Evolutionary conservation across 2,888 invertebrate genomes (phyloP), one percentile per base, ranked within the genome.

Genomic region (Ennomos quercinarius): DNA sequence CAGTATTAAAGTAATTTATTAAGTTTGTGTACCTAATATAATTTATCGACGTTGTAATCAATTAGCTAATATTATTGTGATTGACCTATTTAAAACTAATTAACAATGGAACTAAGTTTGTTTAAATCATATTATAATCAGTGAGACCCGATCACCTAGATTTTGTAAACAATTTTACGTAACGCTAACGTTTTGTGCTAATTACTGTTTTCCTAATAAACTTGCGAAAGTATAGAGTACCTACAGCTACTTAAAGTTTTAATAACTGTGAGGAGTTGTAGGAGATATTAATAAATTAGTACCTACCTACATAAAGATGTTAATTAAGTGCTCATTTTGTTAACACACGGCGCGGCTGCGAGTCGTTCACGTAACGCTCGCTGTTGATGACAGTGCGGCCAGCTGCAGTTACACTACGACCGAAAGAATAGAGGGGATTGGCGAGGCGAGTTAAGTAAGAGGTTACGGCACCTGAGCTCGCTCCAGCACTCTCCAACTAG

Each of bases 401-500:
- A 45, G 36, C 36, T 41, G 48, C 50, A 43, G 46, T 62, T 66
- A 67, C 64, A 70, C 70, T 62, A 66, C 69, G 38, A 67, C 70
- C 63, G 58, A 60, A 51, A 45, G 48, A 71, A 76, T 70, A 77
- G 79, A 51, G 78, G 81, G 83, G 84, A 76, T 79, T 73, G 74
- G 56, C 51, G 69, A 74, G 74, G 57, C 51, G 69, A 75, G 86
- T 91, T 91, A 87, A 88, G 91, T 91, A 91, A 91, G 90, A 86
- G 83, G 89, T 92, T 91, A 90, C 87, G 80, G 84, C 88, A 90
- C 81, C 71, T 72, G 57, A 47, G 70, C 68, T 61, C 64, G 76
- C 69, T 70, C 73, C 77, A 83, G 78, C 91, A 90, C 82, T 90
- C 89, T 77, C 86, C 75, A 78, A 69, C 73, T 78, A 79, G 77